Evolutionary conservation across 1,140 invertebrate genomes (phyloP).

Genomic region (Dreissena rostriformis): DNA sequence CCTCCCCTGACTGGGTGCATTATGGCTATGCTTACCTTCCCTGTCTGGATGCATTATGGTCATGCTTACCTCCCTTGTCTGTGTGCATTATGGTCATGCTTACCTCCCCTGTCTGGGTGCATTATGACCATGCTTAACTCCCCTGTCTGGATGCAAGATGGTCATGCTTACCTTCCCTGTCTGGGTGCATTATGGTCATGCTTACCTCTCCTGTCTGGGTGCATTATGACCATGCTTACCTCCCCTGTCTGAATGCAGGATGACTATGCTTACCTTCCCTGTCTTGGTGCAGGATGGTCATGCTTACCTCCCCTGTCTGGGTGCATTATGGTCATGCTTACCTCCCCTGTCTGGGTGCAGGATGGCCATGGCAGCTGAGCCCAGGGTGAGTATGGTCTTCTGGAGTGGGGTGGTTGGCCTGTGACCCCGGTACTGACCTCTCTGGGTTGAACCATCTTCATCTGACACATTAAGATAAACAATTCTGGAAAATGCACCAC

Average conservation of each 20-base stretch:
- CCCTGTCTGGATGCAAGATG: slow-evolving; percentile 86
- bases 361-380: slow-evolving; percentile 90
- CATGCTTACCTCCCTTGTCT: too few species aligned
- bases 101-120: too few species aligned
- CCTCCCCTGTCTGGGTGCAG: slow-evolving; percentile 86
- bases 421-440: slow-evolving; percentile 83
- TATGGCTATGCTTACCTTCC: too few species aligned
- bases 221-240: slow-evolving; percentile 84
- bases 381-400: slow-evolving; percentile 88
- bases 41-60: too few species aligned
- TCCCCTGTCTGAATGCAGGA: too few species aligned
- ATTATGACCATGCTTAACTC: slow-evolving; percentile 71
- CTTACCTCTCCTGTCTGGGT: slow-evolving; percentile 85
- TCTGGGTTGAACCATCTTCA: background rate
- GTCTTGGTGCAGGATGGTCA: slow-evolving; percentile 88
- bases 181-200: background rate
- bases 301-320: slow-evolving; percentile 42
- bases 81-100: too few species aligned
- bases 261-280: slow-evolving; percentile 79
- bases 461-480: slow-evolving; percentile 6
- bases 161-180: slow-evolving; percentile 81
- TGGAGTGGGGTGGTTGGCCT: slow-evolving; percentile 89
- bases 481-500: too few species aligned
- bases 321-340: slow-evolving; percentile 52
- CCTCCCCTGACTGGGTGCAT: too few species aligned